Evolutionary conservation across 2,797 vertebrate species (phyloP).

Genomic region (Tragelaphus oryx): DNA sequence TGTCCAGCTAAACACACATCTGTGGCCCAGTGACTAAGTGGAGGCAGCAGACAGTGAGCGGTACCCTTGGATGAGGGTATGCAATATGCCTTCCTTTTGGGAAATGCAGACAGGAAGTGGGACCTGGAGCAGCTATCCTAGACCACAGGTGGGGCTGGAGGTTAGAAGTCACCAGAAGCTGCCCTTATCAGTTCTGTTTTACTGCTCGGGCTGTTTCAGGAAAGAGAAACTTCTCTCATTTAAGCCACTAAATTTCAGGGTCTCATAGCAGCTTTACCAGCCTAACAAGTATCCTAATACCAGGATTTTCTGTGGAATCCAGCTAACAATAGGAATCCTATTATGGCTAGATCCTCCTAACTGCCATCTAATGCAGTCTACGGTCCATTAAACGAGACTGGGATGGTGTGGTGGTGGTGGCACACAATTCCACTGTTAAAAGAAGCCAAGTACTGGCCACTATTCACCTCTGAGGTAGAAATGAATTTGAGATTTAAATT

Average conservation of each 20-base stretch:
- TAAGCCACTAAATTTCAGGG: not conserved
- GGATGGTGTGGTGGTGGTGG: not conserved
- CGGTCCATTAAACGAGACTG: not conserved
- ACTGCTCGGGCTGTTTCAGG: not conserved
- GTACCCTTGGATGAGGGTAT: not conserved
- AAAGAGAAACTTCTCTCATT: not conserved
- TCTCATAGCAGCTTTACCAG: not conserved
- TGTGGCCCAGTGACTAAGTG: not conserved
- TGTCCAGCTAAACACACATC: not conserved
- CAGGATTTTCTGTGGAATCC: not conserved
- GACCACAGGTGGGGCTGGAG: not conserved
- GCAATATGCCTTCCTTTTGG: not conserved
- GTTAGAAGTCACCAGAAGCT: not conserved
- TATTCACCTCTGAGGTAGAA: not conserved
- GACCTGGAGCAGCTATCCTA: not conserved
- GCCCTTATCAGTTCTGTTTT: not conserved
- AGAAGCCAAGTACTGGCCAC: not conserved
- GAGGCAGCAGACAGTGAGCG: accelerated
- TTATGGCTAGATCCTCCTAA: not conserved
- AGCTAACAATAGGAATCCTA: not conserved
- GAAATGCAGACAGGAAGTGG: not conserved
- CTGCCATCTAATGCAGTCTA: not conserved
- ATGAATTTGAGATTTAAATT: not conserved
- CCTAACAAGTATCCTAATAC: not conserved
- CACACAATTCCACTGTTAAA: not conserved